Base-by-base conservation (phyloP, 2,888 invertebrate genomes). In the Cremastobaeus sp. region DNA sequence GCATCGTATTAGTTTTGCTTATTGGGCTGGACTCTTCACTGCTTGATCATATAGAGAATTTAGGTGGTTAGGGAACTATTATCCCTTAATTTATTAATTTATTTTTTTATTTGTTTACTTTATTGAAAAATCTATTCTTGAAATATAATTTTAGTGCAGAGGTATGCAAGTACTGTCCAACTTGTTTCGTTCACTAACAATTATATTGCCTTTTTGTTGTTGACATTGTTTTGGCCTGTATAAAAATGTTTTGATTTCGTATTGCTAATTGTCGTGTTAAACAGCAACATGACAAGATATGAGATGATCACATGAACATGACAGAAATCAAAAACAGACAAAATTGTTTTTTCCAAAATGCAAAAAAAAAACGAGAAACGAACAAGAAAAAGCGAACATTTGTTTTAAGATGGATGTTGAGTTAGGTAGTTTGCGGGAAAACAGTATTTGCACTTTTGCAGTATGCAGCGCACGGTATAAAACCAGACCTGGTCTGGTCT, bases 391-490 rank as follows among this genome's bases (percentile, higher is more conserved):
- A 74, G 74, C 76, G 74, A 81, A 69, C 21, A 32, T 69, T 72
- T 82, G 77, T 80, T 80, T 80, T 83, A 81, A 81, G 78, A 81
- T 83, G 80, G 79, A 81, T 82, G 81, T 84, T 86, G 84, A 83
- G 83, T 83, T 85, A 83, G 83, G 83, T 85, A 83, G 83, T 86
- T 85, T 86, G 83, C 84, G 86, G 85, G 86, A 84, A 85, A 86
- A 87, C 84, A 87, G 83, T 86, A 85, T 87, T 87, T 87, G 87
- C 87, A 87, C 85, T 88, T 87, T 89, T 91, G 89, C 92, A 96
- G 96, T 95, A 88, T 98, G 97, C 92, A 95, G 96, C 88, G 96
- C 96, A 85, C 93, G 96, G 86, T 97, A 98, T 93, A 97, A 98
- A 92, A 97, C 97, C 78, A 92, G 97, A 81, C 96, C 97, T 80